phyloP scores from a whole-genome alignment of 2,888 invertebrate genomes.

The Seira musarum region DNA sequence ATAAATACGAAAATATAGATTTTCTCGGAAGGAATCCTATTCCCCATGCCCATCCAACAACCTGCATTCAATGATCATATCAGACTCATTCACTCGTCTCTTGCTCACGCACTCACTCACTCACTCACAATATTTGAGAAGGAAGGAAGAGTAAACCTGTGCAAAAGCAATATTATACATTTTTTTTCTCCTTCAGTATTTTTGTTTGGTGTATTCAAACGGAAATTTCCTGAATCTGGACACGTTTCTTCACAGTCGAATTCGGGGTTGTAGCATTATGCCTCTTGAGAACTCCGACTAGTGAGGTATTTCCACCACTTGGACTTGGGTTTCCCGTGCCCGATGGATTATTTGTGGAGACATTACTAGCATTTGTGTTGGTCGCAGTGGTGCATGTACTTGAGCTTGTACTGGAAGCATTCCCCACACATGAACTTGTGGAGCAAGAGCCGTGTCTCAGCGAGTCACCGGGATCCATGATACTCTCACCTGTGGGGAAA shows the following conservation, averaged over 20 bases:
- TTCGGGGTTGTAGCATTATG: constrained; percentile 65
- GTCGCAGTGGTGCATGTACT: constrained; percentile 54
- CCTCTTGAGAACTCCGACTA: constrained; percentile 72
- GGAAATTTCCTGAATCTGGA: constrained; percentile 94
- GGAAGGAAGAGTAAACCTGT: background rate
- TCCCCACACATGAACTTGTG: constrained; percentile 50
- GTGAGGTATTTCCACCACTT: constrained; percentile 70
- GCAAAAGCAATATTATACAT: background rate
- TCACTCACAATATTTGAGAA: background rate
- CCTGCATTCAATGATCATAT: too few relatives aligned
- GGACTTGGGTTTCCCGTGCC: constrained; percentile 73
- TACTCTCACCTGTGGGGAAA: constrained; percentile 55
- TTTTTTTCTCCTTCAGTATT: background rate
- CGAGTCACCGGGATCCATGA: constrained; percentile 55
- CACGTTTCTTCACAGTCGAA: constrained; percentile 84
- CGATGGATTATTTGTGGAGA: constrained; percentile 71
- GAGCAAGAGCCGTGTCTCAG: constrained; percentile 39
- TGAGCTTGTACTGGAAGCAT: constrained; percentile 52
- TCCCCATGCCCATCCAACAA: too few relatives aligned
- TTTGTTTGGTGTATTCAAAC: constrained; percentile 74
- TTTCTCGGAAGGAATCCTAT: too few relatives aligned
- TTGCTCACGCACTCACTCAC: too few relatives aligned
- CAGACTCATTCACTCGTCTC: too few relatives aligned
- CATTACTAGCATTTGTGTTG: constrained; percentile 55
- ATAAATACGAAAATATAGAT: too few relatives aligned